Evolutionary conservation across 1,140 invertebrate genomes (phyloP).

Genomic region (Cherax destructor): DNA sequence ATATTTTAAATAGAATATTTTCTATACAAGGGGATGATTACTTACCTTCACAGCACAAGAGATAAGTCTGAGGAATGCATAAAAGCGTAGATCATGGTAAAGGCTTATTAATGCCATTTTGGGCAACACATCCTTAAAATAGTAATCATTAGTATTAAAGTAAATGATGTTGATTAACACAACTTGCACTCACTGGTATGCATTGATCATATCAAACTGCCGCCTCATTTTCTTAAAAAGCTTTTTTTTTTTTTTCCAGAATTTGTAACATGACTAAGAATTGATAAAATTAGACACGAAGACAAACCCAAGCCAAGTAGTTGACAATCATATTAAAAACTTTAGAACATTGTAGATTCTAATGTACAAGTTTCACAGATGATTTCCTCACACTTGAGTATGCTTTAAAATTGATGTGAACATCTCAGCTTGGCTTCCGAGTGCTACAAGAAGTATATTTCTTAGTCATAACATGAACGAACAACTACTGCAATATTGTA

Average conservation of each 20-base stretch:
- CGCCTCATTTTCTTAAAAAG: background rate
- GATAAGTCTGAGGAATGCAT: slow-evolving; percentile 63
- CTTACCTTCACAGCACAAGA: slow-evolving; percentile 49
- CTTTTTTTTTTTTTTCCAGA: background rate
- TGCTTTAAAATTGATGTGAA: slow-evolving; percentile 21
- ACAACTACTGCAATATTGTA: slow-evolving; percentile 60
- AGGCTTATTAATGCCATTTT: slow-evolving; percentile 1
- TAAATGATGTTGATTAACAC: slow-evolving; percentile 24
- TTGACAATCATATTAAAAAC: slow-evolving; percentile 20
- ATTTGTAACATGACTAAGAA: slow-evolving; percentile 34
- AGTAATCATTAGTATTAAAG: slow-evolving; percentile 1
- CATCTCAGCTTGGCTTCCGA: slow-evolving; percentile 36
- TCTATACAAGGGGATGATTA: slow-evolving; percentile 12
- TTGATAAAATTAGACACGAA: slow-evolving; percentile 55
- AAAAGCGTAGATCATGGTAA: slow-evolving; percentile 40
- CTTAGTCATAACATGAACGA: slow-evolving; percentile 59
- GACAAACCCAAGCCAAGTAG: slow-evolving; percentile 44
- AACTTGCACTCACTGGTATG: slow-evolving; percentile 23
- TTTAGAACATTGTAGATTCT: slow-evolving; percentile 11
- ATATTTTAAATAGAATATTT: slow-evolving; percentile 9
- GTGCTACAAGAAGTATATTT: slow-evolving; percentile 51
- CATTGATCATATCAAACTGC: background rate
- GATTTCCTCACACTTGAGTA: background rate
- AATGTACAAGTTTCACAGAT: background rate
- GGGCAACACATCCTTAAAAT: background rate